Conservation (phyloP, 2,888 invertebrate genomes). For the Gisinianus flammeolus region DNA sequence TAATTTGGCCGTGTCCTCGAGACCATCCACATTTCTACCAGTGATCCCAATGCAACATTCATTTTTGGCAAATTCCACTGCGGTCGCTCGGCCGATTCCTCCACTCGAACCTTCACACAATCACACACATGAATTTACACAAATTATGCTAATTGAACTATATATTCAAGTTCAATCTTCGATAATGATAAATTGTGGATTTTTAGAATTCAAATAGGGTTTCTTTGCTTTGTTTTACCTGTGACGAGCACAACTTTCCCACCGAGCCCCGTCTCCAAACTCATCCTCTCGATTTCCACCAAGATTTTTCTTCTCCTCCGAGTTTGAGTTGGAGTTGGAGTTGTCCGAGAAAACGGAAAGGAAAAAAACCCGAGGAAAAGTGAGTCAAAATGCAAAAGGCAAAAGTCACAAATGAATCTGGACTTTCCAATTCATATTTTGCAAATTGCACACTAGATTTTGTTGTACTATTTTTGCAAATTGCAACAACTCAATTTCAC, state of each 20-base stretch:
- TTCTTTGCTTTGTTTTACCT: conserved; percentile 5
- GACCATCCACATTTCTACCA: conserved; percentile 73
- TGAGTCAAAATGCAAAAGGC: no score
- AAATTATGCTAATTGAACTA: no score
- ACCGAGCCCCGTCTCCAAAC: conserved; percentile 14
- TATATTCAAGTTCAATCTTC: no score
- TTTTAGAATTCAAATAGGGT: not conserved
- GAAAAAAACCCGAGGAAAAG: no score
- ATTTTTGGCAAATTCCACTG: conserved; percentile 74
- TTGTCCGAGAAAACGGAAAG: no score
- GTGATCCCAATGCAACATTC: conserved; percentile 76
- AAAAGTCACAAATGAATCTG: no score
- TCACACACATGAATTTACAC: not conserved
- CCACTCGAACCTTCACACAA: conserved; percentile 73
- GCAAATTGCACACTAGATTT: no score
- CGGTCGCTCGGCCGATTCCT: conserved; percentile 84
- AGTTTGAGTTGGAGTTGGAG: not conserved
- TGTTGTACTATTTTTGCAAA: no score
- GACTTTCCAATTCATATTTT: no score
- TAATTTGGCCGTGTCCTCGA: conserved; percentile 64
- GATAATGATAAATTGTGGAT: not conserved
- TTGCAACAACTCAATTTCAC: no score
- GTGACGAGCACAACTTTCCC: conserved; percentile 30
- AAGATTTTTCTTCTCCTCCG: not conserved
- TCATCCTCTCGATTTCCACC: not conserved